These are phyloP conservation scores for Balearica regulorum DNA, from an alignment of 2,797 vertebrate genomes.

Conservation along the genomic window DNA sequence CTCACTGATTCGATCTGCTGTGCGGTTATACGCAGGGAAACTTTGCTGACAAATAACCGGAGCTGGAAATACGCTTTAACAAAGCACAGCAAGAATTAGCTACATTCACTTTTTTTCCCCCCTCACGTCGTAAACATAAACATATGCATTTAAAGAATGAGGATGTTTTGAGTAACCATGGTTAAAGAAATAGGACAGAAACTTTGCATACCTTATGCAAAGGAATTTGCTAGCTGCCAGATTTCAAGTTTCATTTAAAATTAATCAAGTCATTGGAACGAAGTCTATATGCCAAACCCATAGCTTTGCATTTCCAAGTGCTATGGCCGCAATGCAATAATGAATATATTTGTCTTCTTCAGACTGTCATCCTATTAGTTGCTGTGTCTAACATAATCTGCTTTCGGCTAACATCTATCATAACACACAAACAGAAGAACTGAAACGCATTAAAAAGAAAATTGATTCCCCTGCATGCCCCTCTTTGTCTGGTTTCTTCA, in stretches of 20 bases:
- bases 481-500: slow-evolving; percentile 2
- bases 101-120: background rate
- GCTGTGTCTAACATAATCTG: background rate
- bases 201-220: background rate
- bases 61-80: background rate
- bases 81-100: background rate
- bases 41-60: background rate
- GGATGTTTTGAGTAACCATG: background rate
- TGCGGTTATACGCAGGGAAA: accelerated
- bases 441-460: slow-evolving; percentile 21
- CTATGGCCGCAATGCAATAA: background rate
- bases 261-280: background rate
- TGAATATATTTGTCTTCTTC: slow-evolving; percentile 7
- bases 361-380: background rate
- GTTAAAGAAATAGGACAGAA: background rate
- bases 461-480: background rate
- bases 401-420: background rate
- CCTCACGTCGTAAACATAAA: background rate
- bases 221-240: background rate
- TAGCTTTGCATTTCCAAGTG: background rate
- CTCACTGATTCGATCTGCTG: accelerated
- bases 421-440: background rate
- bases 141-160: background rate
- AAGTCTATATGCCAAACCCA: background rate
- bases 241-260: background rate